Evolutionary conservation across 2,888 invertebrate genomes (phyloP), one percentile per base, ranked within the genome.

Genomic region (Sarcophaga subvicina): DNA sequence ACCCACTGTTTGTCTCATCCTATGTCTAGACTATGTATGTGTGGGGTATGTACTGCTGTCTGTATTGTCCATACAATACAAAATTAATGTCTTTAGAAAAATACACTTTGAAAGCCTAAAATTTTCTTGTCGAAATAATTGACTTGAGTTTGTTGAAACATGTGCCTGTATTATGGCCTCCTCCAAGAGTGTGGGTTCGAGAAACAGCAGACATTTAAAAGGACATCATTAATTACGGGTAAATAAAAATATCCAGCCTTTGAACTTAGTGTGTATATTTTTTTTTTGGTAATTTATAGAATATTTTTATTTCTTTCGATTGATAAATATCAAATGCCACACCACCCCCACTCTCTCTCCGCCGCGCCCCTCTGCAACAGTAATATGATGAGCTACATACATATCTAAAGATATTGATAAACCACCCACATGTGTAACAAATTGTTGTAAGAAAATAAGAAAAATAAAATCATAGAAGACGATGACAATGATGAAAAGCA

Each of bases 381-480:
- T 67, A 66, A 59, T 59, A 66, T 67, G 60, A 77, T 67, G 69
- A 59, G 37, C 60, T 22, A 71, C 25, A 17, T 67, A 54, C 25
- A 22, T 67, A 59, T 27, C 25, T 22, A 59, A 67, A 17, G 69
- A 37, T 73, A 78, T 77, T 45, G n/a, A 71, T 54, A 12, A 22
- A 60, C 77, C 73, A 75, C 78, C 72, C 76, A 83, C 80, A 81
- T 87, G 75, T 87, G 79, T 83, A 84, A 84, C 87, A 84, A 87
- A 87, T 84, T 84, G 79, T 71, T 81, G 25, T 12, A 63, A 45
- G 62, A 62, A 45, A 63, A 8, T 5, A 37, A 63, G 73, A 62
- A 5, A 49, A 12, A 14, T 14, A 49, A 37, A 37, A 37, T 37
- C 37, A 37, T 37, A 37, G 37, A 37, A 37, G 8, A 54, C 12